phyloP scores from a whole-genome alignment of 2,113 vertebrate species.

The Ciconia maguari region DNA sequence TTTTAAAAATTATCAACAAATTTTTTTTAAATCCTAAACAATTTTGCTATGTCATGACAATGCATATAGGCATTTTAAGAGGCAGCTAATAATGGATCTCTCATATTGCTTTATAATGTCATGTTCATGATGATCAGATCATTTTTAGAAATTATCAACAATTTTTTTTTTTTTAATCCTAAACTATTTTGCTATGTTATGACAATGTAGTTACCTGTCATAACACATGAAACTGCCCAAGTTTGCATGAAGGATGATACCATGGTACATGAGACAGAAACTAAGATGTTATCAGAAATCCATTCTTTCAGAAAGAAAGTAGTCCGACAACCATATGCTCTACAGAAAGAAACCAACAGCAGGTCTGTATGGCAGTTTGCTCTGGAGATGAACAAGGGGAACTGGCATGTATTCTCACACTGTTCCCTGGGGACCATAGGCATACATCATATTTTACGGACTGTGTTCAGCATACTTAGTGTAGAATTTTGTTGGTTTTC shows the following conservation, averaged over 20 bases:
- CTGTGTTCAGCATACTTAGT: neutral
- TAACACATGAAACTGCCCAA: neutral
- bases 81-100: neutral
- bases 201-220: neutral
- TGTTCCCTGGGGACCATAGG: no score
- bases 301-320: neutral
- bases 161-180: neutral
- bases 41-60: neutral
- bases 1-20: neutral
- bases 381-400: neutral
- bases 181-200: neutral
- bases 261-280: neutral
- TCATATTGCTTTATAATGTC: neutral
- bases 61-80: neutral
- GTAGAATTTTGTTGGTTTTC: neutral
- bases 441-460: neutral
- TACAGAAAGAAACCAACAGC: neutral
- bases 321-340: rapidly evolving
- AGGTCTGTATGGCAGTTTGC: neutral
- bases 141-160: neutral
- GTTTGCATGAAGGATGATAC: neutral
- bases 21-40: neutral
- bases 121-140: neutral
- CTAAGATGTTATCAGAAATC: neutral
- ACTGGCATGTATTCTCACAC: no score